Percentiles rank a stretch among this genome's conserved stretches.
phyloP scores from a whole-genome alignment of 1,140 invertebrate species.

The Euwallacea similis region DNA sequence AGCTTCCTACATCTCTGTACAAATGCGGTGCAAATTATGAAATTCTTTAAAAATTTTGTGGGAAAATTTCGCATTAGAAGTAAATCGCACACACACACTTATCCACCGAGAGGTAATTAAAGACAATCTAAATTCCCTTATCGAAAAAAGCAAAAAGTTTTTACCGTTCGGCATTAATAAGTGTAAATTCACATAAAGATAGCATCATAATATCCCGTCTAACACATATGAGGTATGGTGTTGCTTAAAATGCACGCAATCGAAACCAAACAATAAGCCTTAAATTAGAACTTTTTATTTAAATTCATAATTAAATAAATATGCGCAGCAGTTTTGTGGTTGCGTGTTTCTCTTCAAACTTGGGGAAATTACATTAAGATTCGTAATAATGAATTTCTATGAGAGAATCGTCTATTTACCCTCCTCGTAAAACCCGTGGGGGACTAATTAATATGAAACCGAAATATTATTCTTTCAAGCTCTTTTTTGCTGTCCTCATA shows the following conservation, averaged over 20 bases:
- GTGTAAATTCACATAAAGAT: constrained; percentile 28
- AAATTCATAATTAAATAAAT: constrained; percentile 25
- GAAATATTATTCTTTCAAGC: constrained; percentile 1
- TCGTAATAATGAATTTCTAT: not conserved
- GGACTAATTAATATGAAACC: not conserved
- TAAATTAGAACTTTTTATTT: constrained; percentile 21
- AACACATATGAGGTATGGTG: constrained; percentile 8
- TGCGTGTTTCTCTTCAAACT: constrained; percentile 9
- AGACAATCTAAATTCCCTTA: constrained; percentile 18
- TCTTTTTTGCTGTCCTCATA: constrained; percentile 5
- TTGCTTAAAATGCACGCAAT: constrained; percentile 23
- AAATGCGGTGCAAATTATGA: too few relatives aligned
- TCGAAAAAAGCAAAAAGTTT: constrained; percentile 20
- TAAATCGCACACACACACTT: not conserved
- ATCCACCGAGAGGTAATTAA: constrained; percentile 6
- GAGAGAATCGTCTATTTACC: not conserved
- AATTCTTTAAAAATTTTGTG: not conserved
- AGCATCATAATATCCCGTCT: constrained; percentile 15
- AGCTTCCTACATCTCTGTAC: too few relatives aligned
- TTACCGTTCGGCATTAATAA: constrained; percentile 27
- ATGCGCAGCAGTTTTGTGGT: not conserved
- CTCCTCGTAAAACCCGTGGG: not conserved
- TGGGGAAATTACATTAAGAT: constrained; percentile 2
- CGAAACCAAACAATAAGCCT: constrained; percentile 22
- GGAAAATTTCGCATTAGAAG: constrained; percentile 14